A percentile compares a stretch with the other conserved stretches of the same genome.
These are phyloP conservation scores for Alligator mississippiensis DNA, from an alignment of 2,113 vertebrate genomes.

Conservation along the genomic window DNA sequence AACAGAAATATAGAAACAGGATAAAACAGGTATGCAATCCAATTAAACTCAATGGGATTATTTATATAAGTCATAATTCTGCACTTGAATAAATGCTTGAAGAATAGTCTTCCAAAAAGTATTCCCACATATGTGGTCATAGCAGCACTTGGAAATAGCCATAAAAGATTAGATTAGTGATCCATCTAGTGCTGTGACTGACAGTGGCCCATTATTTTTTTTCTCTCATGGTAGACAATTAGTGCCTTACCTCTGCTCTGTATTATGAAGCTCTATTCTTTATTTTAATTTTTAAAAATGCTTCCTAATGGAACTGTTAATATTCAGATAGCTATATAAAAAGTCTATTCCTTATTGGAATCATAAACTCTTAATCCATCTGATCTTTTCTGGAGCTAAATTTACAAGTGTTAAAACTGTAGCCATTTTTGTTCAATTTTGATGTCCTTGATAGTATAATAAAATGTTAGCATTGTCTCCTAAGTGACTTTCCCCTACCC, in stretches of 20 bases:
- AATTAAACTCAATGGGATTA: background rate
- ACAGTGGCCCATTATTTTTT: background rate
- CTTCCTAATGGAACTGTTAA: background rate
- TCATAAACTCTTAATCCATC: background rate
- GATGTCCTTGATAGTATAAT: background rate
- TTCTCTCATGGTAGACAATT: background rate
- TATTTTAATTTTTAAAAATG: no score
- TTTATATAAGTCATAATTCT: background rate
- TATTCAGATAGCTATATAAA: background rate
- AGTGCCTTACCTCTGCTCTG: background rate
- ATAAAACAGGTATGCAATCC: background rate
- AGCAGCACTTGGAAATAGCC: background rate
- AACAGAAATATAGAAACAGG: no score
- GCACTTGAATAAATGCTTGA: background rate
- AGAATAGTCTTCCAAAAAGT: background rate
- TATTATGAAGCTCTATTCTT: background rate
- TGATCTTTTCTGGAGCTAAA: background rate
- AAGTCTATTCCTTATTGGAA: background rate
- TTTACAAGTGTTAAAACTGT: background rate
- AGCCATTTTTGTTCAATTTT: background rate
- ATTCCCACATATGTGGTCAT: background rate
- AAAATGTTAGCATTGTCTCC: background rate
- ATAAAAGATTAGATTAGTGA: background rate
- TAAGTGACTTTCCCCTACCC: background rate
- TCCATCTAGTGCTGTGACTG: background rate